Conservation (phyloP, 2,113 vertebrate genomes). For the Scartelaos histophorus region DNA sequence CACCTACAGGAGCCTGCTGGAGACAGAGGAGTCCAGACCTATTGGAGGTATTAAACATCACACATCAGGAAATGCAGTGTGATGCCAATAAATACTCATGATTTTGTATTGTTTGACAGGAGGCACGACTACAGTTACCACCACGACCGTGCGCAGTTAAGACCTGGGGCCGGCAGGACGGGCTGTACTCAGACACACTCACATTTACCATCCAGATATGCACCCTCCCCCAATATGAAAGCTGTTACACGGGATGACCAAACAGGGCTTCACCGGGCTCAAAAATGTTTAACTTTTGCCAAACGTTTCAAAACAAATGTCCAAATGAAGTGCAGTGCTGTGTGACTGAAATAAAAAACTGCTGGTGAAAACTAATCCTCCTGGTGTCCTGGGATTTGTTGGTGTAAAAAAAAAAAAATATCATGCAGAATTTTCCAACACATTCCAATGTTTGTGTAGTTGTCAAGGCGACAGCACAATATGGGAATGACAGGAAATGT, state of each 20-base stretch:
- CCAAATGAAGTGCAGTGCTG: not conserved
- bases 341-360: constrained; percentile 67
- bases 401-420: constrained; percentile 9
- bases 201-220: constrained; percentile 9
- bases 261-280: constrained; percentile 18
- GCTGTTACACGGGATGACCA: constrained; percentile 43
- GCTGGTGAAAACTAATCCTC: constrained; percentile 40
- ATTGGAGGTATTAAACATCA: constrained; percentile 38
- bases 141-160: constrained; percentile 65
- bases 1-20: constrained; percentile 79
- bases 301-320: constrained; percentile 19
- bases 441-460: constrained; percentile 53
- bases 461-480: constrained; percentile 39
- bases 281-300: constrained; percentile 5
- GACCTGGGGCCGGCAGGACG: constrained; percentile 48
- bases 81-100: not conserved
- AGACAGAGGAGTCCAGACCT: constrained; percentile 75
- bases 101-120: constrained; percentile 54
- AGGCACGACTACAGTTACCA: constrained; percentile 62
- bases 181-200: constrained; percentile 51
- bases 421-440: constrained; percentile 25
- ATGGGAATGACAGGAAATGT: constrained; percentile 45
- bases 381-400: constrained; percentile 38
- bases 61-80: not conserved
- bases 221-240: constrained; percentile 26